phyloP scores from a whole-genome alignment of 2,113 vertebrate species.

The Microtus montanus region DNA sequence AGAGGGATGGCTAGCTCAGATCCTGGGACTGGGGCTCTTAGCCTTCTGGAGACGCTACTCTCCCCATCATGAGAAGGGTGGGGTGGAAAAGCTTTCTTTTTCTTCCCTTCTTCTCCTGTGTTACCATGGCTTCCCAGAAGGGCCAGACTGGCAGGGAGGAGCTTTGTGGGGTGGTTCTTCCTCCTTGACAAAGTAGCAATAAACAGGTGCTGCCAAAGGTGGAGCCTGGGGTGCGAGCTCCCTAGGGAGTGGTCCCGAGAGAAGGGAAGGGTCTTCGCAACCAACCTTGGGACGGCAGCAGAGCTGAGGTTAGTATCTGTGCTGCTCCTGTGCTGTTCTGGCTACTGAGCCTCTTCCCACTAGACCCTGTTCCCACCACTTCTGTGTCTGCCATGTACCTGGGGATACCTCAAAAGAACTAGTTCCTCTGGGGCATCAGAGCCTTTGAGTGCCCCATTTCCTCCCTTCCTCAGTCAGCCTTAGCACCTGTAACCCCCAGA shows the following conservation, averaged over 20 bases:
- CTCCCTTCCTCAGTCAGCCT: slow-evolving; percentile 48
- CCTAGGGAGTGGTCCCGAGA: slow-evolving; percentile 4
- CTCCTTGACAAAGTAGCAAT: slow-evolving; percentile 75
- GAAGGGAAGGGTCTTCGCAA: neutral
- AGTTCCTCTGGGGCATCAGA: slow-evolving; percentile 52
- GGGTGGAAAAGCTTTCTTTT: neutral
- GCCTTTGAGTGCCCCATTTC: slow-evolving; percentile 56
- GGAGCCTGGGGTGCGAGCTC: slow-evolving; percentile 7
- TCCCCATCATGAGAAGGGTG: neutral
- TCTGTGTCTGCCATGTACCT: slow-evolving; percentile 56
- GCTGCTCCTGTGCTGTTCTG: slow-evolving; percentile 48
- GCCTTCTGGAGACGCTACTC: slow-evolving; percentile 62
- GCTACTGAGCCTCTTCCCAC: slow-evolving; percentile 41
- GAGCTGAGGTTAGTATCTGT: slow-evolving; percentile 22
- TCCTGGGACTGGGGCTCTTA: slow-evolving; percentile 55
- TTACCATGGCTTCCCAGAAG: slow-evolving; percentile 38
- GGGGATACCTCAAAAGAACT: slow-evolving; percentile 66
- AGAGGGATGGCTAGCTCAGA: slow-evolving; percentile 65
- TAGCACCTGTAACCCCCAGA: slow-evolving; percentile 69
- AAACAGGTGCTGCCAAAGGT: slow-evolving; percentile 70
- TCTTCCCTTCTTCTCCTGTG: slow-evolving; percentile 13
- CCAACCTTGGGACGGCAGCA: slow-evolving; percentile 35
- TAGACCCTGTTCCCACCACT: slow-evolving; percentile 36
- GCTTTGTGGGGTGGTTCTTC: neutral
- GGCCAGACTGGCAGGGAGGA: slow-evolving; percentile 52